Percentiles rank a stretch among this genome's conserved stretches.
Evolutionary conservation across 1,140 invertebrate species (phyloP).

Genomic region (Parasteatoda tepidariorum): DNA sequence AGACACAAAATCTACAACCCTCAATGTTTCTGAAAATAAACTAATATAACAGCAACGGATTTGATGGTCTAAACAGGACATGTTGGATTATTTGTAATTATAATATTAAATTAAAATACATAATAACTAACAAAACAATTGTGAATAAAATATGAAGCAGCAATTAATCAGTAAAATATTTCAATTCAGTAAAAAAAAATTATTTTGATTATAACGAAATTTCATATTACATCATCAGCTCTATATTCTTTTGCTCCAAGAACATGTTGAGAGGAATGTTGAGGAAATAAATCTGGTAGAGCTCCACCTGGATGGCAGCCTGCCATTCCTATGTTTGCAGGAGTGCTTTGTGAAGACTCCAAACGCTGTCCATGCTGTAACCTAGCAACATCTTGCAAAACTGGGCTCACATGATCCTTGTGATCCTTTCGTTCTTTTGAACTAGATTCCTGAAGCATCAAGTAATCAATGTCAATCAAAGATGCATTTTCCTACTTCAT

Average conservation of each 20-base stretch:
- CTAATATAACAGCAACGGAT: too few species aligned
- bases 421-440: slow-evolving; percentile 19
- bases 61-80: too few species aligned
- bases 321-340: slow-evolving; percentile 61
- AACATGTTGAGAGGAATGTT: slow-evolving; percentile 52
- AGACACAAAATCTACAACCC: too few species aligned
- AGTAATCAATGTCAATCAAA: neutral
- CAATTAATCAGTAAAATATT: too few species aligned
- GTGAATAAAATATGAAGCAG: too few species aligned
- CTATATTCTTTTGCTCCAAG: neutral
- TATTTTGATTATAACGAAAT: too few species aligned
- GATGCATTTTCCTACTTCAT: too few species aligned
- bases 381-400: slow-evolving; percentile 27
- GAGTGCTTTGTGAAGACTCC: slow-evolving; percentile 60
- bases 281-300: slow-evolving; percentile 60
- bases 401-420: slow-evolving; percentile 19
- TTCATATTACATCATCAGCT: slow-evolving; percentile 39
- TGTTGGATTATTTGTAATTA: too few species aligned
- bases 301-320: slow-evolving; percentile 40
- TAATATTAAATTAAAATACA: too few species aligned
- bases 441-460: slow-evolving; percentile 8
- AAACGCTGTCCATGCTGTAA: slow-evolving; percentile 36
- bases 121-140: too few species aligned
- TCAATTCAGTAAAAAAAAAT: too few species aligned
- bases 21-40: too few species aligned